Evolutionary conservation across 2,113 vertebrate genomes (phyloP).

Genomic region (Antechinus flavipes): DNA sequence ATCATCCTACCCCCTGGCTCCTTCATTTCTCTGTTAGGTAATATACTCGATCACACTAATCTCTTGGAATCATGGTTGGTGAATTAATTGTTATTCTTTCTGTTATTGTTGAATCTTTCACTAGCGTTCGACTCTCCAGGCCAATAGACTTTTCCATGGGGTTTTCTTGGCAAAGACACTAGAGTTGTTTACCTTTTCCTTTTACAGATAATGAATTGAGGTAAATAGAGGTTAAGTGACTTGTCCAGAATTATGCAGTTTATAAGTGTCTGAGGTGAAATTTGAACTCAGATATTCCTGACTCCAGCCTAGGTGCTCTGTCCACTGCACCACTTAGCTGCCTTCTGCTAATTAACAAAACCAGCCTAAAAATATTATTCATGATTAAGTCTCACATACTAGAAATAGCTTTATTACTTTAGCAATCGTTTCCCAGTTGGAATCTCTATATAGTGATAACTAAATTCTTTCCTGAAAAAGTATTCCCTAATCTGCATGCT

Average conservation of each 20-base stretch:
- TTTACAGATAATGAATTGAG: background rate
- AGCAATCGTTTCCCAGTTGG: background rate
- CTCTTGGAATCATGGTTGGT: background rate
- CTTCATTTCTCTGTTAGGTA: background rate
- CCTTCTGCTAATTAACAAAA: conserved; percentile 17
- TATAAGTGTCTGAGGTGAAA: background rate
- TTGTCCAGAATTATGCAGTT: background rate
- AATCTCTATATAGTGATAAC: background rate
- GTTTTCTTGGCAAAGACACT: background rate
- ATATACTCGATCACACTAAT: background rate
- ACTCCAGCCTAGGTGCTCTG: background rate
- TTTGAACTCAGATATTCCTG: background rate
- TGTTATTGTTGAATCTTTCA: background rate
- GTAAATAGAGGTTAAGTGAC: background rate
- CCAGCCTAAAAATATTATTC: background rate
- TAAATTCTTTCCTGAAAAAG: conserved; percentile 41
- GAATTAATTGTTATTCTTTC: background rate
- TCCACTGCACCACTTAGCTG: background rate
- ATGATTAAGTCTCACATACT: background rate
- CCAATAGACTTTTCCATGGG: background rate
- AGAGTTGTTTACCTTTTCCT: background rate
- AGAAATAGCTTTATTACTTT: background rate
- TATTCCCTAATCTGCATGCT: conserved; percentile 15
- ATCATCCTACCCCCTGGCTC: background rate
- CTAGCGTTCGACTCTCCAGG: background rate